phyloP scores from a whole-genome alignment of 2,797 vertebrate species.

The Characodon lateralis region DNA sequence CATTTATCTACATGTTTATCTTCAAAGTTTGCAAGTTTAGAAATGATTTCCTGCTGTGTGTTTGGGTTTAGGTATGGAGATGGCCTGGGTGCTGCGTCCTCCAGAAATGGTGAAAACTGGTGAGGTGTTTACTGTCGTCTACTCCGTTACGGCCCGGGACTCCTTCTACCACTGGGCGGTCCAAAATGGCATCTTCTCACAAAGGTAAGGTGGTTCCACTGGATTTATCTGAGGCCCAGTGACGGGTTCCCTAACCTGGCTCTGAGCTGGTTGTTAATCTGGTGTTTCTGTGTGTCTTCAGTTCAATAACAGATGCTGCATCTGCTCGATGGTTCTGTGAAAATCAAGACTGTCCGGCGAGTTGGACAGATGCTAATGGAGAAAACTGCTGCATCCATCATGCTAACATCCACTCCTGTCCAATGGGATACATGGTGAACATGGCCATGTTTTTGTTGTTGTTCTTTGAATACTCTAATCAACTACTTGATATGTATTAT shows the following conservation, averaged over 20 bases:
- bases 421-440: slow-evolving; percentile 75
- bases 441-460: not conserved
- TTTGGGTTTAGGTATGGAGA: slow-evolving; percentile 82
- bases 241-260: not conserved
- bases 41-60: not conserved
- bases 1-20: too few species aligned
- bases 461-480: too few species aligned
- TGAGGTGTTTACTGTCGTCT: slow-evolving; percentile 84
- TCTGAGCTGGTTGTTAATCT: not conserved
- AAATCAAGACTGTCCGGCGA: slow-evolving; percentile 79
- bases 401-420: slow-evolving; percentile 89
- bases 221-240: fast-evolving
- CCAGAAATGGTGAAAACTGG: slow-evolving; percentile 81
- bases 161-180: slow-evolving; percentile 85
- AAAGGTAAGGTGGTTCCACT: slow-evolving; percentile 10
- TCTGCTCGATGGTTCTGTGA: slow-evolving; percentile 86
- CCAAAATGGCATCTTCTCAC: slow-evolving; percentile 78
- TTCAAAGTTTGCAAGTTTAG: too few species aligned
- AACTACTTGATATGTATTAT: not conserved
- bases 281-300: slow-evolving; percentile 31
- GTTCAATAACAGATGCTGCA: slow-evolving; percentile 69
- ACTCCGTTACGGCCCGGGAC: slow-evolving; percentile 80
- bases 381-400: slow-evolving; percentile 89
- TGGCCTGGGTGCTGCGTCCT: slow-evolving; percentile 86
- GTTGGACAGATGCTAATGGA: slow-evolving; percentile 85